phyloP scores from a whole-genome alignment of 2,113 vertebrate species.

The Epinephelus moara region DNA sequence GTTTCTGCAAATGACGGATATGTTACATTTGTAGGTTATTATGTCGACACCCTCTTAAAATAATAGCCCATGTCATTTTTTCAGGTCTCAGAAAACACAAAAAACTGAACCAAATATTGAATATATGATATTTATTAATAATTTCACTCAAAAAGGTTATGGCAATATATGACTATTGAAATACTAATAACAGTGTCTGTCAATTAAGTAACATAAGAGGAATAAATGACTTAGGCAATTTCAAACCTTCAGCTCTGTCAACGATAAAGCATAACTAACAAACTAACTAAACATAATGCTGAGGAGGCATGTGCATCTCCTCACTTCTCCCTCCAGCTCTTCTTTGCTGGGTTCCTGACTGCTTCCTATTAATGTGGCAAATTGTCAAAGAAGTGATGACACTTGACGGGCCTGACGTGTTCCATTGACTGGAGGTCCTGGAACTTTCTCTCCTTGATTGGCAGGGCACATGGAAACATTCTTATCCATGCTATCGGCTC shows the following conservation, averaged over 20 bases:
- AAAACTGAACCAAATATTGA: background rate
- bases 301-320: conserved; percentile 13
- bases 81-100: background rate
- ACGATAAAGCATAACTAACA: conserved; percentile 16
- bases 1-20: no score
- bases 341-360: background rate
- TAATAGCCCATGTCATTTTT: no score
- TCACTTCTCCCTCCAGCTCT: conserved; percentile 11
- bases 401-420: background rate
- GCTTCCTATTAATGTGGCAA: no score
- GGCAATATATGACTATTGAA: background rate
- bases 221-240: conserved; percentile 1
- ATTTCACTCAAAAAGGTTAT: background rate
- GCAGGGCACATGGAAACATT: conserved; percentile 19
- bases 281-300: conserved; percentile 12
- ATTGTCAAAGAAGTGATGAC: no score
- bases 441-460: conserved; percentile 42
- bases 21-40: no score
- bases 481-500: no score
- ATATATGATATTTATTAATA: background rate
- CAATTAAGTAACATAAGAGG: conserved; percentile 1
- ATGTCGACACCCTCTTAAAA: no score
- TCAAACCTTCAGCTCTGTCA: background rate
- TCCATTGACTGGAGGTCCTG: conserved; percentile 41
- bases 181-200: background rate